Conservation (phyloP, 2,888 invertebrate species). For the Ophion ventricosus region DNA sequence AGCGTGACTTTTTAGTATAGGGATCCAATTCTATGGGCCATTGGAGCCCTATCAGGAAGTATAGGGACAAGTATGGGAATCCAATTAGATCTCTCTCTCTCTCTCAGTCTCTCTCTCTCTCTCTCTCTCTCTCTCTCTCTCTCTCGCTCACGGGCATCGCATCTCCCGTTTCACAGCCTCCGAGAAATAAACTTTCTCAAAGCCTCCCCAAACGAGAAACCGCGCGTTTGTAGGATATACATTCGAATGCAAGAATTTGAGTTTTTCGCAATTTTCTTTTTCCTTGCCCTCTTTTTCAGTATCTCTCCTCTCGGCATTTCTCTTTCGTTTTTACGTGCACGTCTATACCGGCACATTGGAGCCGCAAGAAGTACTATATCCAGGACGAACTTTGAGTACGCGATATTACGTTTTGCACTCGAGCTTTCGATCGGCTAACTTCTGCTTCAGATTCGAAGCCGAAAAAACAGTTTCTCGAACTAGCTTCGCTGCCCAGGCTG, state of each 20-base stretch:
- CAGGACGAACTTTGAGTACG: constrained; percentile 7
- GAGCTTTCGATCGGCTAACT: constrained; percentile 9
- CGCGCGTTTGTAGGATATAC: constrained; percentile 26
- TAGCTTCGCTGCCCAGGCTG: not conserved
- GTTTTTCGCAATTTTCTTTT: constrained; percentile 5
- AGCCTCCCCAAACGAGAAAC: constrained; percentile 45
- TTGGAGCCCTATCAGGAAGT: too few species aligned
- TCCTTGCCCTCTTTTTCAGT: not conserved
- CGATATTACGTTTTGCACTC: constrained; percentile 33
- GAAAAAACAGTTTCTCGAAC: constrained; percentile 10
- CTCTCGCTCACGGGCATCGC: not conserved
- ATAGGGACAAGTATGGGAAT: not conserved
- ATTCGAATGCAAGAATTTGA: constrained; percentile 45
- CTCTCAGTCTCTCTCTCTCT: not conserved
- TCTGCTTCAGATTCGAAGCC: not conserved
- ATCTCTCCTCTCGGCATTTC: not conserved
- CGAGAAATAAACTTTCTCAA: constrained; percentile 45
- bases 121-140: not conserved
- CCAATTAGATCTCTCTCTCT: not conserved
- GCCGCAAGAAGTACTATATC: constrained; percentile 3
- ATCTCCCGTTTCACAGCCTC: not conserved
- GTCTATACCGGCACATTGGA: constrained; percentile 10
- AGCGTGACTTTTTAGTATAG: too few species aligned
- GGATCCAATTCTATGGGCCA: too few species aligned
- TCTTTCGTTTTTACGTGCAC: not conserved